Base-by-base conservation (phyloP, 2,797 vertebrate species). In the Leontocebus nigricollis region DNA sequence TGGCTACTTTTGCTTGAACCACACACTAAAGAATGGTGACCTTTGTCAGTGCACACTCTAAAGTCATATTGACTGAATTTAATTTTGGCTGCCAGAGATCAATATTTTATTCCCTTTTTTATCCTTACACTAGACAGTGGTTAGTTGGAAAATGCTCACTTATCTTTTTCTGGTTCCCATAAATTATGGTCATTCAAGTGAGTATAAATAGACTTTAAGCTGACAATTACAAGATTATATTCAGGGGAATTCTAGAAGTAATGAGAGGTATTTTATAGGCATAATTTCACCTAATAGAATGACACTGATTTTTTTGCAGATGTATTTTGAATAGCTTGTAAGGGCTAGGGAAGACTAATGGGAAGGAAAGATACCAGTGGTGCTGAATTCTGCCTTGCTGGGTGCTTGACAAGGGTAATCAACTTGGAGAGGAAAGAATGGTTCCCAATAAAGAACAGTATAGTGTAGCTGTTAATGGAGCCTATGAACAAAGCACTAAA, bases 41-140 rank as follows among this genome's bases (percentile, higher is more conserved):
- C 57, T 90, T 92, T 90, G 44, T 41, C 70, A 90, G 55, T 96
- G 5, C 26, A 19, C 93, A 88, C 48, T 89, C 48, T 61, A 44
- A 41, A 94, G 89, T 80, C 75, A 12, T 84, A 73, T 41, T 52
- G 59, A 87, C 79, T 41, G n/a, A 61, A 72, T 80, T 94, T 96
- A 86, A 88, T 94, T 97, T 93, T 88, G 79, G 27, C 57, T 67
- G 33, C 14, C 26, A 61, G n/a, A 30, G 39, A 91, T 19, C 24
- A 67, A 36, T 94, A 33, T 75, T 91, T 92, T 89, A n/a, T 22
- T 80, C 48, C 55, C 89, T 59, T 84, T 57, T 80, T 75, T 87
- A 90, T 64, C 5, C n/a, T 82, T 86, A 92, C 44, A 27, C 20
- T 67, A 75, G 61, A 92, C 10, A 77, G 44, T 67, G 39, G 30